Base-by-base conservation (phyloP, 2,888 invertebrate genomes). In the Dyspetes luteomarginatus region DNA sequence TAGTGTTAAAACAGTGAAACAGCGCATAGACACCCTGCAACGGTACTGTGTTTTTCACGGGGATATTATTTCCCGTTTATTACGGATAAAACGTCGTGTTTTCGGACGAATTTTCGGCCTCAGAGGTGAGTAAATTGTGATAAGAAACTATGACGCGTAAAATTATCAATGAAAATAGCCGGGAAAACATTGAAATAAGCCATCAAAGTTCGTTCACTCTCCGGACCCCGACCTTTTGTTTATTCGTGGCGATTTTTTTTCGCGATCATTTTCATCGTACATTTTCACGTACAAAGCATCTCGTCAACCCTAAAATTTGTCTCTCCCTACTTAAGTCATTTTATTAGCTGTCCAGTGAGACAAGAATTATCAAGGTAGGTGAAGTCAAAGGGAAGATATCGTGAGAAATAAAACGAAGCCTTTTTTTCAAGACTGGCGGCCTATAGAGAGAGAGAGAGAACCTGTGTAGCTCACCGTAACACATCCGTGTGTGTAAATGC, bases 11-110 rank as follows among this genome's bases (percentile, higher is more conserved):
- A 87, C 86, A 89, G 89, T 90, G 88, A 88, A 90, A 83, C 90
- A 88, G 89, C 88, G 89, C 86, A 89, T 88, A 89, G 90, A 90
- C 90, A 90, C 90, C 90, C 90, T 90, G 88, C 88, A 90, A 90
- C 90, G 90, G 90, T 90, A 90, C 85, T 85, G 88, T 87, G 87
- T 87, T 86, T 89, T 88, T 89, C 89, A 86, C 87, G 86, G 87
- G 85, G 85, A 88, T 86, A 87, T 88, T 86, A 88, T 17, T 89
- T 87, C 86, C 87, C 85, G 84, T 89, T 89, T 83, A 86, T n/a
- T 81, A 83, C 87, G 86, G 79, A 82, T n/a, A 86, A 87, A 86
- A 87, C 83, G 84, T 88, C 87, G 86, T 82, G 86, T 83, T 85
- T 86, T 78, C 82, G 85, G 81, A 85, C 85, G 84, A 84, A 91